These are phyloP conservation scores for Alosa alosa DNA, from an alignment of 2,113 vertebrate species.

Conservation along the genomic window DNA sequence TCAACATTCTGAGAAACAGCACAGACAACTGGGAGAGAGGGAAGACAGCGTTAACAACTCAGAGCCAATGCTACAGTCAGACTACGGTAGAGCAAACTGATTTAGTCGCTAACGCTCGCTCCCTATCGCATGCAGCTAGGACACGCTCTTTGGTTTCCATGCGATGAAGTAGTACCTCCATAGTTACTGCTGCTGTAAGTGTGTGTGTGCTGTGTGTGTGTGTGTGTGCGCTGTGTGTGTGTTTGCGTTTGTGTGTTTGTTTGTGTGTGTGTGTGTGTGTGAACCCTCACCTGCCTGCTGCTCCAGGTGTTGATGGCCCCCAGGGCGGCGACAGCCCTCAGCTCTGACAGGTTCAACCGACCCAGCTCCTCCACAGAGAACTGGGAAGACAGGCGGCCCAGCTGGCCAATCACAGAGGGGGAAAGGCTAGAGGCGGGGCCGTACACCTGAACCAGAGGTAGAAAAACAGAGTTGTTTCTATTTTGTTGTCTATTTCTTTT, in stretches of 20 bases:
- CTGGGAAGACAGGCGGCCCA: constrained; percentile 61
- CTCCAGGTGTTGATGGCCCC: constrained; percentile 64
- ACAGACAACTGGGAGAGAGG: constrained; percentile 55
- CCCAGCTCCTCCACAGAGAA: constrained; percentile 65
- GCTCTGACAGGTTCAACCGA: constrained; percentile 60
- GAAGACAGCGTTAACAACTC: no score
- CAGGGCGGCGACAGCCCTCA: constrained; percentile 60
- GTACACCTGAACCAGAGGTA: constrained; percentile 56
- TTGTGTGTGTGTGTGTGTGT: background rate
- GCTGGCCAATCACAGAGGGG: constrained; percentile 65
- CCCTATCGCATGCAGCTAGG: no score
- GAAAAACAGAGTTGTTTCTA: background rate
- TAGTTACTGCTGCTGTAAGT: no score
- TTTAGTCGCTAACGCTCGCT: no score
- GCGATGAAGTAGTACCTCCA: no score
- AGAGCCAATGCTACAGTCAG: no score
- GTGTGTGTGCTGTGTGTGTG: background rate
- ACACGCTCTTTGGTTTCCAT: no score
- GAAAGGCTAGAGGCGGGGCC: constrained; percentile 63
- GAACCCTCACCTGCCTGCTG: constrained; percentile 63
- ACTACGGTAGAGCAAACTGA: no score
- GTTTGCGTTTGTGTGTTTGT: background rate
- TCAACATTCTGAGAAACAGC: constrained; percentile 62
- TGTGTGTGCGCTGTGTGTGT: no score
- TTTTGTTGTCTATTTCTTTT: no score